A percentile compares a stretch with the other conserved stretches of the same genome.
Evolutionary conservation across 2,797 vertebrate genomes (phyloP).

Genomic region (Emys orbicularis): DNA sequence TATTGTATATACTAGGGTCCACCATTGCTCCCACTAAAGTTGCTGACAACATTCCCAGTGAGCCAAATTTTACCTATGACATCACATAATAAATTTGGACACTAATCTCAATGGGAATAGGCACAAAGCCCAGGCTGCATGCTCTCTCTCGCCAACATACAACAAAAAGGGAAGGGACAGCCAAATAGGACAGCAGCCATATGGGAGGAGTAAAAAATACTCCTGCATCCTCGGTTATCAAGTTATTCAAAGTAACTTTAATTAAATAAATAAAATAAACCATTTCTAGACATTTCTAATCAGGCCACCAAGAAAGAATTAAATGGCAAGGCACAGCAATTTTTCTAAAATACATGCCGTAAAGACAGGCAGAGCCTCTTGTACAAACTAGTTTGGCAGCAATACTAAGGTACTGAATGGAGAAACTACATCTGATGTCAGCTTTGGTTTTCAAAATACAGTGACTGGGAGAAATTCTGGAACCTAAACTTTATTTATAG

Average conservation of each 20-base stretch:
- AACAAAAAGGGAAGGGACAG: not conserved
- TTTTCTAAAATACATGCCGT: not conserved
- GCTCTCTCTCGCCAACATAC: not conserved
- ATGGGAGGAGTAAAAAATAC: not conserved
- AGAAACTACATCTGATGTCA: slow-evolving; percentile 39
- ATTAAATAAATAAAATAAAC: not conserved
- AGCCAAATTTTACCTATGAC: not conserved
- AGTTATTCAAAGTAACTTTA: not conserved
- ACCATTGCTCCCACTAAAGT: not conserved
- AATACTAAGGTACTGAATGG: slow-evolving; percentile 11
- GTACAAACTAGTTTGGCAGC: slow-evolving; percentile 42
- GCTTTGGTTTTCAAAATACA: not conserved
- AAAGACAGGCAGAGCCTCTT: not conserved
- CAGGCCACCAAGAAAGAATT: not conserved
- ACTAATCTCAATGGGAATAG: not conserved
- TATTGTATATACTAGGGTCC: not conserved
- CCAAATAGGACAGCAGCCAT: not conserved
- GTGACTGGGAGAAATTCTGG: slow-evolving; percentile 37
- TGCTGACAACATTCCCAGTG: not conserved
- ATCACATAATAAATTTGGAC: not conserved
- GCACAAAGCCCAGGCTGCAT: not conserved
- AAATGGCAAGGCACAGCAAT: not conserved
- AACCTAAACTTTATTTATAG: slow-evolving; percentile 58
- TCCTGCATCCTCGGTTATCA: not conserved
- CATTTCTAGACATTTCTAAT: not conserved